Evolutionary conservation across 2,888 invertebrate species (phyloP).

Genomic region (Lasioglossum zephyrum): DNA sequence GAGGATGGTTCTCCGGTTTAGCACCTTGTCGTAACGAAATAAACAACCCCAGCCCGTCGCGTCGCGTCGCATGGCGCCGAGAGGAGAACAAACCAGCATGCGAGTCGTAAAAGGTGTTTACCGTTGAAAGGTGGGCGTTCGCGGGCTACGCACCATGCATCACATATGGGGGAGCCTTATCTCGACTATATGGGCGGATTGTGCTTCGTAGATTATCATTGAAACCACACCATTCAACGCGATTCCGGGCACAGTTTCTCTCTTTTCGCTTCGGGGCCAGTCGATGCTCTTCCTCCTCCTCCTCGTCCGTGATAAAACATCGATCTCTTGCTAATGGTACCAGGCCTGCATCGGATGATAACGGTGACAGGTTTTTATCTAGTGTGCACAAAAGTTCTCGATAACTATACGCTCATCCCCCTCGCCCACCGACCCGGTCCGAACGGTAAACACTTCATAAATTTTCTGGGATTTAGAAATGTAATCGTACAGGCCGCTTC

Average conservation of each 20-base stretch:
- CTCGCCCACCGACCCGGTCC: background rate
- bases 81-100: constrained; percentile 65
- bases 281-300: constrained; percentile 21
- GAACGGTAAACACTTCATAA: background rate
- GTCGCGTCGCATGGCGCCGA: constrained; percentile 19
- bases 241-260: constrained; percentile 36
- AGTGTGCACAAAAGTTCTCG: constrained; percentile 1
- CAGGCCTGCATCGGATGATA: constrained; percentile 31
- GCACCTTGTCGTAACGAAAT: no score
- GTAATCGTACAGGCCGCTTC: background rate
- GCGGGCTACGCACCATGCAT: constrained; percentile 59
- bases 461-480: background rate
- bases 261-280: constrained; percentile 3
- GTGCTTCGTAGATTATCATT: constrained; percentile 76
- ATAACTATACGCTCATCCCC: constrained; percentile 8
- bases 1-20: no score
- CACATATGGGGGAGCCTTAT: constrained; percentile 76
- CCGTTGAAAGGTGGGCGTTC: constrained; percentile 67
- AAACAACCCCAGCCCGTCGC: background rate
- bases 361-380: background rate
- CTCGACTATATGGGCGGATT: constrained; percentile 79
- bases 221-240: constrained; percentile 63
- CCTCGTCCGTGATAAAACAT: constrained; percentile 35
- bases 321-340: constrained; percentile 19
- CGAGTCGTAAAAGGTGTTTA: constrained; percentile 72